Evolutionary conservation across 2,797 vertebrate species (phyloP), one percentile per base, ranked within the genome.

Genomic region (Pelobates cultripes): DNA sequence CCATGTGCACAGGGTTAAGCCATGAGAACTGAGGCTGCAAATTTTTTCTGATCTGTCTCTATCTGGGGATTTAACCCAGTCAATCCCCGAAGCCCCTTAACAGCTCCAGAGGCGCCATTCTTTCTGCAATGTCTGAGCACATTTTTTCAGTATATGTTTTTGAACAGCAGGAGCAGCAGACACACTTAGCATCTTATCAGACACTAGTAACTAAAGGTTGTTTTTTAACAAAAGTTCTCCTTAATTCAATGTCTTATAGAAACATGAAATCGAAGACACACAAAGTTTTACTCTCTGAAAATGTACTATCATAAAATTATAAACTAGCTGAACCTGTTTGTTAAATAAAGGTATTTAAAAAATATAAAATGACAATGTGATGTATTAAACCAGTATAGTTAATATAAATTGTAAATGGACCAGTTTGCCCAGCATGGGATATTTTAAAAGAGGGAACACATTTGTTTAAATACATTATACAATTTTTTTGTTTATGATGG

Each of bases 31-130:
- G 72, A 79, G 77, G 77, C 82, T 79, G 77, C 77, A 84, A 79
- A 82, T 84, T 84, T 84, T 79, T 84, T 67, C 82, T 79, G 77
- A 84, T 84, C 82, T 84, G 82, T 84, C 77, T 84, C 77, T 79
- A 84, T 84, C 82, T 84, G 77, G 72, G 82, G 82, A 79, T 79
- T 84, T 84, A 84, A 84, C 82, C 82, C 82, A 79, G 82, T 84
- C 82, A 84, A 84, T 84, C 82, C 82, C 77, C 67, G 82, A 79
- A 84, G 82, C 77, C 82, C 77, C 82, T 75, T 84, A 75, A 84
- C 82, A 84, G 82, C 82, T 84, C 77, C 82, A 66, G 77, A 84
- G 82, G 82, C 82, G 82, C 82, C 82, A 75, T 84, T 79, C 77
- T 53, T 84, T 84, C 77, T 75, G 47, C 82, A 70, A 17, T 13